Percentiles rank a stretch among this genome's conserved stretches.
Evolutionary conservation across 2,888 invertebrate genomes (phyloP).

Genomic region (Dynastes tityus): DNA sequence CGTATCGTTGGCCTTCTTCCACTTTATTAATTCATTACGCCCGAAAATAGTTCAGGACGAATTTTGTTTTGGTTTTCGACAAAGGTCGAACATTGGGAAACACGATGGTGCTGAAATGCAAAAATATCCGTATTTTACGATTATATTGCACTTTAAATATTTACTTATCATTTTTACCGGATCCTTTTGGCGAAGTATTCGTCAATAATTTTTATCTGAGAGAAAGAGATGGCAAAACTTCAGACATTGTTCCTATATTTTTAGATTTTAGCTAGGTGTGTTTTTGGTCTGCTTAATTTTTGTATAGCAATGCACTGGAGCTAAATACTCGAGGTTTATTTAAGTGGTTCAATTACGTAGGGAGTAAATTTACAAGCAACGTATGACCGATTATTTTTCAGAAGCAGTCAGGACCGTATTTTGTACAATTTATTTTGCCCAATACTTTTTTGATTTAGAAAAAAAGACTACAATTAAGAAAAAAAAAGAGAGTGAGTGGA

Average conservation of each 20-base stretch:
- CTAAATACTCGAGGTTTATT: constrained; percentile 41
- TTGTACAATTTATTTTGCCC: background rate
- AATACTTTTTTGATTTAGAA: no score
- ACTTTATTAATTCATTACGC: constrained; percentile 25
- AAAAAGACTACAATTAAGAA: no score
- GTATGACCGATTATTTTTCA: constrained; percentile 36
- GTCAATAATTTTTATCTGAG: background rate
- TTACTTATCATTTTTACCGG: background rate
- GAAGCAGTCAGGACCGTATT: constrained; percentile 4
- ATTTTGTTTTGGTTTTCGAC: constrained; percentile 38
- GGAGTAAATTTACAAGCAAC: constrained; percentile 11
- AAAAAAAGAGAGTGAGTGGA: no score
- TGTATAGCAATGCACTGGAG: constrained; percentile 1
- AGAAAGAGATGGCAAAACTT: background rate
- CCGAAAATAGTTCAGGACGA: constrained; percentile 16
- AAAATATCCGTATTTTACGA: background rate
- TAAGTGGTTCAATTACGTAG: constrained; percentile 42
- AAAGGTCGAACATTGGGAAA: constrained; percentile 6
- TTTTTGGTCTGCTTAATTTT: constrained; percentile 27
- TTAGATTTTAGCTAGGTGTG: constrained; percentile 21
- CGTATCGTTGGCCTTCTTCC: constrained; percentile 31
- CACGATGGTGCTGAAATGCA: background rate
- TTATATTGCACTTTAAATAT: background rate
- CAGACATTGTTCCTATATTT: constrained; percentile 40
- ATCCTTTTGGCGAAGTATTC: constrained; percentile 5